phyloP scores from a whole-genome alignment of 2,113 vertebrate species.

The Pterocles orientalis region DNA sequence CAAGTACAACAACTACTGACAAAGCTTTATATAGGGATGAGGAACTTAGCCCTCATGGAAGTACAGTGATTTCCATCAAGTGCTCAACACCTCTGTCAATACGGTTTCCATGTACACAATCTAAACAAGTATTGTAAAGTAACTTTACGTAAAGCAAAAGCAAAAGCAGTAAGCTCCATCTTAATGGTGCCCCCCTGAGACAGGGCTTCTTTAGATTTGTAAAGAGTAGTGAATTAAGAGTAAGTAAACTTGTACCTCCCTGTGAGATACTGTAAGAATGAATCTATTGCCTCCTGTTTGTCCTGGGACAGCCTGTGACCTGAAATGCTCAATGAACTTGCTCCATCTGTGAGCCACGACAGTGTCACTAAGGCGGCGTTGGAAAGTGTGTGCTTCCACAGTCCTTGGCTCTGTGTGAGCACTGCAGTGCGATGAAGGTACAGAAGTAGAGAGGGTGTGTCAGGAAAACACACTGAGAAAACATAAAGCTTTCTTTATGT shows the following conservation, averaged over 20 bases:
- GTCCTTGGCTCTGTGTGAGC: fast-evolving
- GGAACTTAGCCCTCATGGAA: neutral
- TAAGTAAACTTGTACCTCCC: neutral
- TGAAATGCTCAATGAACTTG: neutral
- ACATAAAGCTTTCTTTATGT: neutral
- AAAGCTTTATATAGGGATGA: neutral
- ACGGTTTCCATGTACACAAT: neutral
- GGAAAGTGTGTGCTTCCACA: neutral
- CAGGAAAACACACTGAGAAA: neutral
- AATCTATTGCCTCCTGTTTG: neutral
- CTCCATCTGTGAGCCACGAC: neutral
- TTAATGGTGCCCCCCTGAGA: neutral
- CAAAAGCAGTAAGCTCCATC: neutral
- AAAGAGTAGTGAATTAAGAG: neutral
- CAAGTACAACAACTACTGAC: neutral
- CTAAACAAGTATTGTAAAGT: neutral
- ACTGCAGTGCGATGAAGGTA: neutral
- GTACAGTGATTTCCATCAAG: neutral
- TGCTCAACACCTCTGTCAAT: neutral
- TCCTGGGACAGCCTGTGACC: neutral
- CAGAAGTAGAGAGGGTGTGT: neutral
- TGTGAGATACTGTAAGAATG: neutral
- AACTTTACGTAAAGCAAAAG: neutral
- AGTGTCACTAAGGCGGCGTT: neutral
- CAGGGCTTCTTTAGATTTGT: neutral